Base-by-base conservation (phyloP, 2,113 vertebrate species). In the Ahaetulla prasina region DNA sequence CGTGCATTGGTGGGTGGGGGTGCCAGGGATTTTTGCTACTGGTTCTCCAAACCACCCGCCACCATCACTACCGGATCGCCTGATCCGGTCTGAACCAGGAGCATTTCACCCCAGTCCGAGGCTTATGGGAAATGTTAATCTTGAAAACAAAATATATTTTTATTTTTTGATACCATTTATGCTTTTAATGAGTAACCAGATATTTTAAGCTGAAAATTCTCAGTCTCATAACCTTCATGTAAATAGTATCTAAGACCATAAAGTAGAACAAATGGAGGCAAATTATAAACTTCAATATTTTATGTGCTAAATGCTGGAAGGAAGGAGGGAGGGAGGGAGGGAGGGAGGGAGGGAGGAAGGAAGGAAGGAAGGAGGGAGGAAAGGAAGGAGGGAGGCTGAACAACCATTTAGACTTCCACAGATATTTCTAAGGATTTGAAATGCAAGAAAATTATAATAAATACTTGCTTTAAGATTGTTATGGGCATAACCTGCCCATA, bases 181-280 rank as follows among this genome's bases (percentile, higher is more conserved):
- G 43, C 88, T 52, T 12, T 60, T 92, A 92, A 52, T 88, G 86
- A 74, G 16, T 4, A 3, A 68, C 12, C 43, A 50, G n/a, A 53
- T n/a, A 55, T 57, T 92, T 88, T 74, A 88, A 88, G 63, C 16
- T 88, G 39, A n/a, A 80, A 89, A 54, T 74, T 89, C 39, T 47
- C 50, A 45, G 88, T 84, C 50, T 55, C 27, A 92, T 96, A 86
- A 94, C 93, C 93, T 94, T 25, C 1, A 10, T 3, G 53, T 85
- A 23, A 90, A 52, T 90, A 94, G 60, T 92, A 92, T 89, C 80
- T 1, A 0, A 18, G 43, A 23, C 0, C 0, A 92, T 30, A 85
- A 90, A 87, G 4, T 0, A 57, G 91, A 93, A 92, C 85, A 8
- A 18, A 0, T 12, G 74, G 85, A 14, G 91, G 85, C 85, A 16